These are phyloP conservation scores for Antheraea mylitta DNA, from an alignment of 1,140 invertebrate genomes.

Conservation along the genomic window DNA sequence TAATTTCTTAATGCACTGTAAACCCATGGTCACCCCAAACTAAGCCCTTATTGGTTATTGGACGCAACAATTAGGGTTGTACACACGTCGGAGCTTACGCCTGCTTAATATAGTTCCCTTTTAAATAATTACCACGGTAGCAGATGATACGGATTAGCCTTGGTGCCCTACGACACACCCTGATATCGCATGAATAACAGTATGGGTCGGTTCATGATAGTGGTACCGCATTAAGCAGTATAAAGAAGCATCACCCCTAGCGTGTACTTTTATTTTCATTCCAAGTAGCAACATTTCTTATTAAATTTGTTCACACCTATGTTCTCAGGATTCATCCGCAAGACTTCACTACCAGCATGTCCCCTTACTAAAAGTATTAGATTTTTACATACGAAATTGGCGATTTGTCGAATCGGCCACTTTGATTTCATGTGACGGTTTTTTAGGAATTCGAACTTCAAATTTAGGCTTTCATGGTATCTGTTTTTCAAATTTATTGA, in stretches of 20 bases:
- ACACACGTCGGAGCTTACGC: constrained; percentile 58
- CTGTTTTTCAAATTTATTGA: too few species aligned
- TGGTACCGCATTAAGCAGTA: not conserved
- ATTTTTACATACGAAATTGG: too few species aligned
- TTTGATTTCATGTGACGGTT: too few species aligned
- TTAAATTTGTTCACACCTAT: too few species aligned
- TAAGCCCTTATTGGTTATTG: constrained; percentile 64
- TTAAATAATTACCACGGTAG: constrained; percentile 74
- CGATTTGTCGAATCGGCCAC: too few species aligned
- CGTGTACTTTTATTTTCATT: not conserved
- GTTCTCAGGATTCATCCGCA: too few species aligned
- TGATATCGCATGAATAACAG: constrained; percentile 25
- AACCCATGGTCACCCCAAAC: constrained; percentile 31
- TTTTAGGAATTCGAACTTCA: too few species aligned
- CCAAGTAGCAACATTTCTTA: too few species aligned
- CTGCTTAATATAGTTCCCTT: constrained; percentile 51
- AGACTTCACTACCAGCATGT: too few species aligned
- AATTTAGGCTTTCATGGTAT: too few species aligned
- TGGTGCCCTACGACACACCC: constrained; percentile 27
- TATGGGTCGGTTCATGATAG: constrained; percentile 18
- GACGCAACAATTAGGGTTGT: constrained; percentile 67
- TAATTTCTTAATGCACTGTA: not conserved
- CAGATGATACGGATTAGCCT: constrained; percentile 71
- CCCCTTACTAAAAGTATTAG: too few species aligned
- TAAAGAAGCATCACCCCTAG: not conserved